Evolutionary conservation across 2,888 invertebrate genomes (phyloP).

Genomic region (Polylopha cassiicola): DNA sequence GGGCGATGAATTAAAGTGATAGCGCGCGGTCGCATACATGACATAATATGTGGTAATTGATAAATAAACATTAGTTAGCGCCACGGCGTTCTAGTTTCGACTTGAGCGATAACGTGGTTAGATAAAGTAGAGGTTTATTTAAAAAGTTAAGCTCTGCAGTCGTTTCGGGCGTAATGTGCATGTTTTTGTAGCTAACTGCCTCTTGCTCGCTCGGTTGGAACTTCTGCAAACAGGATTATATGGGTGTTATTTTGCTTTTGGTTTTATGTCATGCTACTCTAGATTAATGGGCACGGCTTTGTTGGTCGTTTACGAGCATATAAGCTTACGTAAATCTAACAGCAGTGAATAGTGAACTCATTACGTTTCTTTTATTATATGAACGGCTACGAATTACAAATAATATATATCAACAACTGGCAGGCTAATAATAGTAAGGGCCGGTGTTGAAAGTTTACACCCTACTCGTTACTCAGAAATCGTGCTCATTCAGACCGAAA

Average conservation of each 20-base stretch:
- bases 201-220: constrained; percentile 4
- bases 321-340: too few species aligned
- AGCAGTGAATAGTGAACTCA: too few species aligned
- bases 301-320: too few species aligned
- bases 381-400: too few species aligned
- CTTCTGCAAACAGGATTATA: constrained; percentile 2
- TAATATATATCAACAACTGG: too few species aligned
- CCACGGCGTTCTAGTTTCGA: constrained; percentile 22
- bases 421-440: too few species aligned
- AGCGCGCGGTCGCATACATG: constrained; percentile 42
- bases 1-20: constrained; percentile 59
- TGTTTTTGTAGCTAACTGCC: constrained; percentile 3
- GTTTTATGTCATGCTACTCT: too few species aligned
- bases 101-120: constrained; percentile 14
- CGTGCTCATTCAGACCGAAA: constrained; percentile 11
- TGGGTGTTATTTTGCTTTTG: too few species aligned
- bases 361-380: too few species aligned
- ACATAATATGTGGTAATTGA: constrained; percentile 60
- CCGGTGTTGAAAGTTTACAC: constrained; percentile 5
- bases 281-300: too few species aligned
- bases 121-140: constrained; percentile 7
- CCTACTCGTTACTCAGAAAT: constrained; percentile 9
- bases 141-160: constrained; percentile 11
- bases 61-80: constrained; percentile 45
- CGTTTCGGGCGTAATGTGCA: constrained; percentile 1